Evolutionary conservation across 2,113 vertebrate genomes (phyloP).

Genomic region (Syngnathus typhle): DNA sequence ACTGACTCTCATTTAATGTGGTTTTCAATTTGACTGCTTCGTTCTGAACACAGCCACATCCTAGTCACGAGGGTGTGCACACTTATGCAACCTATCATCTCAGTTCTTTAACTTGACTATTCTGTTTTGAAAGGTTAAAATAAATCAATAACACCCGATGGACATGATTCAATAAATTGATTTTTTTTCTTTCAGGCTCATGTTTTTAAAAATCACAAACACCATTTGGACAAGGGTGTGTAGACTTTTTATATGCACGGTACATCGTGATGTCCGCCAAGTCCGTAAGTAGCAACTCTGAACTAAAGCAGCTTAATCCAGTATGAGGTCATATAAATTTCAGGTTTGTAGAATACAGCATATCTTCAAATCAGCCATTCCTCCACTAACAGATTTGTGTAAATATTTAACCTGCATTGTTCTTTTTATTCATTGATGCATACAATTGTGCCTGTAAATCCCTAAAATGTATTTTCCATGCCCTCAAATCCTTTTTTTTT

Average conservation of each 20-base stretch:
- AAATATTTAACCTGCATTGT: slow-evolving; percentile 54
- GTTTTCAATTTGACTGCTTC: neutral
- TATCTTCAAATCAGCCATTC: neutral
- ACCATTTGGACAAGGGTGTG: neutral
- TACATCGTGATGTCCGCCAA: neutral
- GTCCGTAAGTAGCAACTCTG: neutral
- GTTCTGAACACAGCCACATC: neutral
- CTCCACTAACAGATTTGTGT: slow-evolving; percentile 39
- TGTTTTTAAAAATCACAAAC: neutral
- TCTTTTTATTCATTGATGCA: slow-evolving; percentile 36
- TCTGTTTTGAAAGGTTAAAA: neutral
- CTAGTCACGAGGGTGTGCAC: neutral
- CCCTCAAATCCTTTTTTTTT: slow-evolving; percentile 6
- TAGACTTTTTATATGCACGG: neutral
- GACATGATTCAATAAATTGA: too few relatives aligned
- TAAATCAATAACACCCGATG: neutral
- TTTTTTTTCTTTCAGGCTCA: too few relatives aligned
- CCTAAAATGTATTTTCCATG: slow-evolving; percentile 35
- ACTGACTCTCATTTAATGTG: neutral
- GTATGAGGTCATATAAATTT: neutral
- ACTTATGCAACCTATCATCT: neutral
- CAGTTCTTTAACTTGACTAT: neutral
- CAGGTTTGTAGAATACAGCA: neutral
- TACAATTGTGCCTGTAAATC: slow-evolving; percentile 60
- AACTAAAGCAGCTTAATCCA: neutral